Evolutionary conservation across 2,888 invertebrate genomes (phyloP), one percentile per base, ranked within the genome.

Genomic region (Galerucella pusilla): DNA sequence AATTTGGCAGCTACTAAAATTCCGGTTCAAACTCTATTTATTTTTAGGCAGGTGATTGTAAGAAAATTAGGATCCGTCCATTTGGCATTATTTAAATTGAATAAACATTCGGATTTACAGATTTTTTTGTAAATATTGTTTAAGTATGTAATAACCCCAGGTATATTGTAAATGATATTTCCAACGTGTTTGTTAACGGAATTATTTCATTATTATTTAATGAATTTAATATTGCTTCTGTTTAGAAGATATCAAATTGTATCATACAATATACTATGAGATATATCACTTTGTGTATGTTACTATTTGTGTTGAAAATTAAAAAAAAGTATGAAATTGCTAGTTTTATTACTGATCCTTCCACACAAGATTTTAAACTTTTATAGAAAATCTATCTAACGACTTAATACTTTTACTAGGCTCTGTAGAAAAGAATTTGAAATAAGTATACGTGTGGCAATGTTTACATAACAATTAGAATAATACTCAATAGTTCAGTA

Each of bases 41-140:
- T 60, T 10, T 28, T 16, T 25, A 28, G 35, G n/a, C 61, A 35
- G 35, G 64, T 12, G 46, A 16, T 11, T 54, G 66, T 66, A 80
- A 79, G 80, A 81, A 84, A 84, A 83, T 81, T 85, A 84, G 85
- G 83, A 84, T 86, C 85, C 85, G 85, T 86, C 85, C 85, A 86
- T 82, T 83, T 79, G 83, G 78, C 80, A 78, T 78, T 75, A 71
- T 77, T 74, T 75, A 42, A 67, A 61, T 69, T 73, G 70, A 68
- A 68, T 69, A 70, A 73, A 63, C 70, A 68, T 77, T 71, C 69
- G 49, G 46, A 61, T 60, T 28, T 72, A 54, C 49, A 74, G 61
- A 64, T 61, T 72, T 77, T 75, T 77, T 75, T 77, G 64, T 73
- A 77, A 71, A 73, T 71, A 75, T 73, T 60, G 9, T 67, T 72